Conservation (phyloP, 2,113 vertebrate species). For the Hiodon alosoides region DNA sequence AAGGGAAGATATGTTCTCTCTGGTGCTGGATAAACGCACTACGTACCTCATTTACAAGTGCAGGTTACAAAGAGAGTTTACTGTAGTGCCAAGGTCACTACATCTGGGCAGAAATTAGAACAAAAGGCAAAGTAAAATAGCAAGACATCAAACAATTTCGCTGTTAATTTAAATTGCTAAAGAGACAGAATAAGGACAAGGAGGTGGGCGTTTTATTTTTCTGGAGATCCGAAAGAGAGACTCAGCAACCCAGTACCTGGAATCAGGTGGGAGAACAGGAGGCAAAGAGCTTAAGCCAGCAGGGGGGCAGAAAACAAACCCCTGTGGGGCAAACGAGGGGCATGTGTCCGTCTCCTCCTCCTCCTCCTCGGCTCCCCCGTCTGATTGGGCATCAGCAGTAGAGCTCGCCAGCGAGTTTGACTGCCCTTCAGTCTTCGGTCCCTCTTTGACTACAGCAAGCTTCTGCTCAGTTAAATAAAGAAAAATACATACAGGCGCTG, state of each 20-base stretch:
- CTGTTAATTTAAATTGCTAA: too few relatives aligned
- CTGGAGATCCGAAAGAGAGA: too few relatives aligned
- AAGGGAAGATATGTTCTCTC: neutral
- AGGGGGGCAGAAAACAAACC: conserved; percentile 79
- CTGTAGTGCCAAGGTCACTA: too few relatives aligned
- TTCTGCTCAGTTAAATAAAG: neutral
- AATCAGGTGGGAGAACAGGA: conserved; percentile 70
- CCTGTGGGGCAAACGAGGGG: conserved; percentile 80
- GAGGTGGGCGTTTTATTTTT: too few relatives aligned
- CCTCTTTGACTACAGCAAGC: neutral
- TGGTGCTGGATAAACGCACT: too few relatives aligned
- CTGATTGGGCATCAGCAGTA: conserved; percentile 31
- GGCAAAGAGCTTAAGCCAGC: conserved; percentile 58
- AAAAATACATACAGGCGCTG: neutral
- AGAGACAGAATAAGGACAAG: too few relatives aligned
- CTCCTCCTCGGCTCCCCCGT: neutral
- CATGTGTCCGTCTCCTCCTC: conserved; percentile 41
- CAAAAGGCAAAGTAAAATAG: too few relatives aligned
- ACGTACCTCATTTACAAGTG: too few relatives aligned
- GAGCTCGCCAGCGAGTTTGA: neutral
- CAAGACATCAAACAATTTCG: too few relatives aligned
- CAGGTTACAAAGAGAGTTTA: too few relatives aligned
- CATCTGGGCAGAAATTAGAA: too few relatives aligned
- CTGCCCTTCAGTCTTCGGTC: conserved; percentile 42
- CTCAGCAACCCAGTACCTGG: conserved; percentile 52